Evolutionary conservation across 2,888 invertebrate genomes (phyloP), one percentile per base, ranked within the genome.

Genomic region (Creontiades dilutus): DNA sequence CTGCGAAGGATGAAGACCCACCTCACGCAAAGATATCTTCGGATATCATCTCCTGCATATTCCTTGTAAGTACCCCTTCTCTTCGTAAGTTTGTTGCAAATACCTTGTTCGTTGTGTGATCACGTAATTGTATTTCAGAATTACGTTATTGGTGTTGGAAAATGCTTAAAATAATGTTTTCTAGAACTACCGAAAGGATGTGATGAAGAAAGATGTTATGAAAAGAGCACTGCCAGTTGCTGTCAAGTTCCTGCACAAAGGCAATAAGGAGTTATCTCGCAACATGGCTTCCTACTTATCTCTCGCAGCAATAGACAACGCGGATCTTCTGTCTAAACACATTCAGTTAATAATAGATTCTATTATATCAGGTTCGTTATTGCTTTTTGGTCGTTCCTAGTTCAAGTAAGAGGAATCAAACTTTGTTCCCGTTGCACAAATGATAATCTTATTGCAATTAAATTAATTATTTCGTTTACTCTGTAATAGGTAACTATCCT

Each of bases 11-110:
- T 93, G 97, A 97, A 93, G 98, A 98, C 94, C 97, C 98, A 57
- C 98, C 98, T 0, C 98, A 99, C 95, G 98, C 98, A 81, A 99
- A 99, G 94, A 98, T 99, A 93, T 98, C 98, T 27, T 97, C 98
- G 80, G 99, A 99, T 94, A 96, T 99, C 91, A 97, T 99, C 93
- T 98, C 98, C 92, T 98, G 98, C 94, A 96, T 99, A 93, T 98
- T 99, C 94, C 94, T 98, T 95, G 98, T 98, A 93, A 88, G 88
- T 78, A 12, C n/a, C 28, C n/a, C n/a, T 37, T 7, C 37, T 2
- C 3, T 7, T 37, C 7, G 37, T 37, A 37, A 37, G 37, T 4
- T 37, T 2, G 3, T 7, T 37, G 37, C 37, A 37, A 4, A 37
- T 37, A 37, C 37, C 7, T 37, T 37, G 37, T 37, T 37, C 3